Conservation (phyloP, 35 echinoderm and acorn worm genomes). For the Heliocidaris tuberculata region DNA sequence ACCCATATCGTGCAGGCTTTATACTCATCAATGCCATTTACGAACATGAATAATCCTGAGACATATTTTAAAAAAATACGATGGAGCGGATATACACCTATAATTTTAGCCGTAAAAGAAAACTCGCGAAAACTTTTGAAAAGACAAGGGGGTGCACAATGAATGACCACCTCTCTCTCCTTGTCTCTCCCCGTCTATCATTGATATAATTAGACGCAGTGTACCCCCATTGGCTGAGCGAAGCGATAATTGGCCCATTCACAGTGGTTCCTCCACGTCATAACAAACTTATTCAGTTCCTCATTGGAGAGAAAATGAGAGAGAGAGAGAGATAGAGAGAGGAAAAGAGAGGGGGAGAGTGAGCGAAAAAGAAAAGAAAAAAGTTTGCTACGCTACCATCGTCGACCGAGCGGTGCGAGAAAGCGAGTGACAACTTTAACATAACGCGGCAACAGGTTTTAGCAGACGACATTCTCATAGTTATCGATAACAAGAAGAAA, state of each 20-base stretch:
- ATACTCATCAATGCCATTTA: too few species aligned
- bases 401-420: not conserved
- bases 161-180: not conserved
- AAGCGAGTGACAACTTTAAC: not conserved
- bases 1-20: too few species aligned
- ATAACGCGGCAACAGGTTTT: not conserved
- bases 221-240: not conserved
- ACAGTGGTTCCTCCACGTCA: not conserved
- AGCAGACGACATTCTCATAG: not conserved
- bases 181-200: not conserved
- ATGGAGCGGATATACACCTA: too few species aligned
- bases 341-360: not conserved
- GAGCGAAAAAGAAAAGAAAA: not conserved
- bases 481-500: not conserved
- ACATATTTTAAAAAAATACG: too few species aligned
- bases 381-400: slow-evolving; percentile 2
- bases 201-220: not conserved
- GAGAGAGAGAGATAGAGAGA: not conserved
- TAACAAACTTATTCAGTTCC: not conserved
- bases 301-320: not conserved
- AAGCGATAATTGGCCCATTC: not conserved
- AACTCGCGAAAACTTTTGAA: not conserved
- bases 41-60: too few species aligned
- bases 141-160: not conserved
- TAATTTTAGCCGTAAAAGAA: not conserved